Evolutionary conservation across 1,140 invertebrate species (phyloP), one percentile per base, ranked within the genome.

Genomic region (Pantala flavescens): DNA sequence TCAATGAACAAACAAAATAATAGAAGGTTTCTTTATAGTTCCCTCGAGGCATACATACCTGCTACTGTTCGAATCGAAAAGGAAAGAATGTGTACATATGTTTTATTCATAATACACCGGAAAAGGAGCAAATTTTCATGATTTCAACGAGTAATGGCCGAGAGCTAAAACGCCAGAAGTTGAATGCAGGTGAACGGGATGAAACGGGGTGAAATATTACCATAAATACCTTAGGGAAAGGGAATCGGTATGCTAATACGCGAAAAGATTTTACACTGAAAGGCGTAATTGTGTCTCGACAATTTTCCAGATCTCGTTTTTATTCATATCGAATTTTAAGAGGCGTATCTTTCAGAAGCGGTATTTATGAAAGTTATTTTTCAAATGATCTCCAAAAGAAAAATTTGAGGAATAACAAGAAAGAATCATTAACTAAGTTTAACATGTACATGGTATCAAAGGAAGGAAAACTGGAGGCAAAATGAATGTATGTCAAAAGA

Each of bases 201-300:
- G 49, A 63, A 63, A 63, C 5, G 28, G 49, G 49, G 49, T 63
- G 49, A 63, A 63, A 63, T 63, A 63, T 63, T 63, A 63, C 49
- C 49, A 63, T 63, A 63, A 63, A 63, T 63, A 63, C 49, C 49
- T 21, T 12, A 21, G n/a, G 49, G 49, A 21, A 21, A 63, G 12
- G 49, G 16, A 63, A 63, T 63, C 16, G 16, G 49, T 63, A 63
- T 63, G 49, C 49, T 63, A 63, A 63, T 63, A 21, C n/a, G 49
- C 49, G n/a, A 63, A 63, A 63, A 63, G n/a, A 3, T 63, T 63
- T 21, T 19, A 16, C 16, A 63, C 14, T 19, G 5, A 7, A 7
- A 3, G 49, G n/a, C n/a, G 49, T 63, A 63, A 63, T 63, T 63
- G 49, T 63, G n/a, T 63, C n/a, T 63, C 49, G 49, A 19, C 49